Conservation (phyloP, 2,888 invertebrate species). For the Autographa pulchrina region DNA sequence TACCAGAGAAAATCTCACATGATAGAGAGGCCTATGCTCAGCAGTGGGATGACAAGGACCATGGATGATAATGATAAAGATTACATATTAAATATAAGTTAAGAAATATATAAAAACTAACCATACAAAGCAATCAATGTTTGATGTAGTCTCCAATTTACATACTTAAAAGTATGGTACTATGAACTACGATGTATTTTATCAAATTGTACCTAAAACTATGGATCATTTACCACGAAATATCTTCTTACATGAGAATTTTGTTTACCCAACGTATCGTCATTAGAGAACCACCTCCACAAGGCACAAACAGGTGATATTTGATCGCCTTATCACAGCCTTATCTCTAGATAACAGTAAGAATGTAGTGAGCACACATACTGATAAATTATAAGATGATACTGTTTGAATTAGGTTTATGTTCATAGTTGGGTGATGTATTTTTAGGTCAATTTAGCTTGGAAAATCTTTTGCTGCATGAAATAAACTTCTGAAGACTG, state of each 20-base stretch:
- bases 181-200: too few relatives aligned
- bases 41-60: too few relatives aligned
- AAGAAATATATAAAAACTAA: too few relatives aligned
- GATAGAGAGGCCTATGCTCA: too few relatives aligned
- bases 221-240: background rate
- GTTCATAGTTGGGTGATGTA: background rate
- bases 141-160: too few relatives aligned
- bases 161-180: too few relatives aligned
- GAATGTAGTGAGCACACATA: background rate
- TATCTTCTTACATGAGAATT: background rate
- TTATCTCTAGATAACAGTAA: background rate
- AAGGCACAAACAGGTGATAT: background rate
- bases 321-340: background rate
- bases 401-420: conserved; percentile 4
- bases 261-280: background rate
- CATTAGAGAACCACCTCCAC: background rate
- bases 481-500: too few relatives aligned
- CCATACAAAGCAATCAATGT: too few relatives aligned
- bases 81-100: too few relatives aligned
- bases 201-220: too few relatives aligned
- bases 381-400: background rate
- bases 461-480: background rate
- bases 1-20: too few relatives aligned
- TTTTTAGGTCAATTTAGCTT: background rate
- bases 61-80: too few relatives aligned